Conservation (phyloP, 2,888 invertebrate species). For the Minunthozetes semirufus region DNA sequence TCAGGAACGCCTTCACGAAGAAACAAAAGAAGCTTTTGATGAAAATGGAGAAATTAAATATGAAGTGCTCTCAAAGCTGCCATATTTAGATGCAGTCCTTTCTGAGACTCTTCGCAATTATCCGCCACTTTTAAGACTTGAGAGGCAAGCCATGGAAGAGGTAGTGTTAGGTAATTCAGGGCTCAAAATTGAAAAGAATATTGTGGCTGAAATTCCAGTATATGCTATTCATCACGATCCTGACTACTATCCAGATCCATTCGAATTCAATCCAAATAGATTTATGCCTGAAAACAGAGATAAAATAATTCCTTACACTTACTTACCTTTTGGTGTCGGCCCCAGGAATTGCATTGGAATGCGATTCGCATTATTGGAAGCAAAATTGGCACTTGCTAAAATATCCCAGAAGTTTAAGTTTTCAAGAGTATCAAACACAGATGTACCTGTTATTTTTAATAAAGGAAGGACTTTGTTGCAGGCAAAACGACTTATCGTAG, state of each 20-base stretch:
- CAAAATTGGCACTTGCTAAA: neutral
- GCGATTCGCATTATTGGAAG: neutral
- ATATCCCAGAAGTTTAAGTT: neutral
- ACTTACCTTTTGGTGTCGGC: neutral
- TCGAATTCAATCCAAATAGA: constrained; percentile 11
- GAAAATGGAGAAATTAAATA: constrained; percentile 15
- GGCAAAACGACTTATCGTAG: neutral
- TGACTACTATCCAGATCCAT: neutral
- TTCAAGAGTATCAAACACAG: neutral
- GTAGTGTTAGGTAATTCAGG: neutral
- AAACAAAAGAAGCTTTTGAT: neutral
- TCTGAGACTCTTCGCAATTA: constrained; percentile 21
- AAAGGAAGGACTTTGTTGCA: neutral
- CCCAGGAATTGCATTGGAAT: neutral
- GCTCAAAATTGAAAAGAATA: neutral
- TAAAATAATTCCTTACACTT: neutral
- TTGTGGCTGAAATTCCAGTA: neutral
- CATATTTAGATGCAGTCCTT: constrained; percentile 32
- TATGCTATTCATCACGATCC: constrained; percentile 24
- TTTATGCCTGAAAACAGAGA: constrained; percentile 11
- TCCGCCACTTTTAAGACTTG: neutral
- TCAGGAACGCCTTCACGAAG: constrained; percentile 35
- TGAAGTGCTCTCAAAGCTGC: neutral
- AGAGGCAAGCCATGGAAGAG: neutral
- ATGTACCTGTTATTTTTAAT: neutral